A percentile compares a stretch with the other conserved stretches of the same genome.
These are phyloP conservation scores for Sparidentex hasta DNA, from an alignment of 2,797 vertebrate genomes.

Conservation along the genomic window DNA sequence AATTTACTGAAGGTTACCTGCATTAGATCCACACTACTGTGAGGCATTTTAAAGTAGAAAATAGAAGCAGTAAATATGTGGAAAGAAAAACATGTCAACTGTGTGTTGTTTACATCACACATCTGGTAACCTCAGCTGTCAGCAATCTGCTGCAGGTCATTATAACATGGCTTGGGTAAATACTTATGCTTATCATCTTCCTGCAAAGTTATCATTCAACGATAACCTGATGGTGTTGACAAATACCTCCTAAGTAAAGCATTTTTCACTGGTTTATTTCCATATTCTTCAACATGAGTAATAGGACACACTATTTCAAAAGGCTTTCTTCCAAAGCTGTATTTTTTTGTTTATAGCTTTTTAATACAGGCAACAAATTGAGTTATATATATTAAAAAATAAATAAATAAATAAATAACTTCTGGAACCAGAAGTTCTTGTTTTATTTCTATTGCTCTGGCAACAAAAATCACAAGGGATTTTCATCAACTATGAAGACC, in stretches of 20 bases:
- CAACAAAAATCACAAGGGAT: not conserved
- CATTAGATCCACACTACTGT: constrained; percentile 50
- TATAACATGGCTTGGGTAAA: not conserved
- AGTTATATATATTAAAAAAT: too few relatives aligned
- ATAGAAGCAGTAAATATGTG: constrained; percentile 25
- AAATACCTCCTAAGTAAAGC: too few relatives aligned
- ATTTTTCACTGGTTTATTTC: too few relatives aligned
- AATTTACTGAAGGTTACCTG: constrained; percentile 71
- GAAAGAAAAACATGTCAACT: constrained; percentile 2
- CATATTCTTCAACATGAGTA: too few relatives aligned
- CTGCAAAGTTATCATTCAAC: not conserved
- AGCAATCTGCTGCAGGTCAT: constrained; percentile 16
- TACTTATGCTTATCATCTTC: constrained; percentile 1
- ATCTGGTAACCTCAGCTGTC: constrained; percentile 9
- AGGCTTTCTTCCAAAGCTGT: too few relatives aligned
- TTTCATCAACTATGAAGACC: not conserved
- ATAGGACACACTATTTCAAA: too few relatives aligned
- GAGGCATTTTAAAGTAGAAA: constrained; percentile 31
- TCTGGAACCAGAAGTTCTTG: not conserved
- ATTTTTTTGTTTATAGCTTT: too few relatives aligned
- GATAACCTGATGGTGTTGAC: too few relatives aligned
- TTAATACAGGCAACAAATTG: too few relatives aligned
- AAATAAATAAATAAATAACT: too few relatives aligned
- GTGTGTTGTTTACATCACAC: constrained; percentile 17
- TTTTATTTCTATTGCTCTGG: not conserved